A percentile compares a stretch with the other conserved stretches of the same genome.
Evolutionary conservation across 2,797 vertebrate species (phyloP).

Genomic region (Phrynocephalus vlangalii): DNA sequence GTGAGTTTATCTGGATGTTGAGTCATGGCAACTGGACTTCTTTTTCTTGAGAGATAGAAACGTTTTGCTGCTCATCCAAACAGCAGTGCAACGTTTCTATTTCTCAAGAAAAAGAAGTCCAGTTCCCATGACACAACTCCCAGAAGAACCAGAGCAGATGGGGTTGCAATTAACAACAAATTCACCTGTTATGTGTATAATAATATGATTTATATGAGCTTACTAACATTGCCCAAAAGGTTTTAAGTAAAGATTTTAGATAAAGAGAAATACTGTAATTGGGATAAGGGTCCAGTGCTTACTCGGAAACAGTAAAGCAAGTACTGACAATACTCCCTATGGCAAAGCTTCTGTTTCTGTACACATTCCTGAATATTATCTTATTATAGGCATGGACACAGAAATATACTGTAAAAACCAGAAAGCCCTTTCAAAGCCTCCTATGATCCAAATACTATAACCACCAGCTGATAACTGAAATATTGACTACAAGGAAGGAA

Average conservation of each 20-base stretch:
- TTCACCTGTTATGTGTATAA: background rate
- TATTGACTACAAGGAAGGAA: background rate
- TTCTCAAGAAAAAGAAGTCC: too few species aligned
- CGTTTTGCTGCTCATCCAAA: too few species aligned
- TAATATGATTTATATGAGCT: background rate
- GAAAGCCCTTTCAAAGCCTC: background rate
- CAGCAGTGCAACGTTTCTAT: too few species aligned
- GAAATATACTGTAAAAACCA: background rate
- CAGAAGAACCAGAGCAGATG: background rate
- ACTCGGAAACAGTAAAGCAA: background rate
- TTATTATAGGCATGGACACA: background rate
- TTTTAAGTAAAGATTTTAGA: background rate
- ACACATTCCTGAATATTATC: background rate
- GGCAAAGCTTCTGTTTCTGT: background rate
- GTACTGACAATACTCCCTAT: background rate
- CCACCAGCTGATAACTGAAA: background rate
- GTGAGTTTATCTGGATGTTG: too few species aligned
- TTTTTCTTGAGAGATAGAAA: too few species aligned
- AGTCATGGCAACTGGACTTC: too few species aligned
- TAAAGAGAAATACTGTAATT: too few species aligned
- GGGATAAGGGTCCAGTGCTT: background rate
- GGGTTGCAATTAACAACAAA: constrained; percentile 30
- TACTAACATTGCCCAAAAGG: background rate
- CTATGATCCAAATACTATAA: background rate
- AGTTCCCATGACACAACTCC: too few species aligned